These are phyloP conservation scores for Poliocrania exsul DNA, from an alignment of 2,797 vertebrate species.

Conservation along the genomic window DNA sequence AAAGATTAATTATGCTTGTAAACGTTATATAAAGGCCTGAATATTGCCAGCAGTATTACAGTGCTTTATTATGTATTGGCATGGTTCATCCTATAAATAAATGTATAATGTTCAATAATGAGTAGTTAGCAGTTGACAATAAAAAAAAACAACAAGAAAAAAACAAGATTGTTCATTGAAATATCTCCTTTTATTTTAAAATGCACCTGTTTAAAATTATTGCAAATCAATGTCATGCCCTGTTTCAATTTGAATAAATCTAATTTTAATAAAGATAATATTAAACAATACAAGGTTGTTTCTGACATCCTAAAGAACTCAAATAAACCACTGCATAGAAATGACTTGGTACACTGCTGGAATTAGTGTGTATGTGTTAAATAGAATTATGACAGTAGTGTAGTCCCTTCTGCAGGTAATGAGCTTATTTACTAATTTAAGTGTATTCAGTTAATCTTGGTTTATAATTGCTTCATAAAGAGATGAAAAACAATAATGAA, in stretches of 20 bases:
- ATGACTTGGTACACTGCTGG: background rate
- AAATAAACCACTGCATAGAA: background rate
- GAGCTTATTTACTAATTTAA: slow-evolving; percentile 9
- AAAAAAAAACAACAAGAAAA: background rate
- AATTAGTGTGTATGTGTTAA: background rate
- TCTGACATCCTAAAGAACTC: slow-evolving; percentile 19
- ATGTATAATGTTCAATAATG: background rate
- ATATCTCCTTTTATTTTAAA: slow-evolving; percentile 37
- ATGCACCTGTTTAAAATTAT: slow-evolving; percentile 7
- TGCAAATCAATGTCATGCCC: slow-evolving; percentile 41
- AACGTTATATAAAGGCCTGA: slow-evolving; percentile 44
- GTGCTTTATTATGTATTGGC: slow-evolving; percentile 36
- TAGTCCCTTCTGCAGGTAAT: background rate
- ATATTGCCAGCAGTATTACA: slow-evolving; percentile 9
- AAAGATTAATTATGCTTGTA: slow-evolving; percentile 57
- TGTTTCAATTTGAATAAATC: slow-evolving; percentile 46
- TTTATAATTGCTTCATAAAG: slow-evolving; percentile 30
- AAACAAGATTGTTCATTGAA: background rate
- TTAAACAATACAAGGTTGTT: slow-evolving; percentile 26
- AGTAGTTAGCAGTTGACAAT: slow-evolving; percentile 23
- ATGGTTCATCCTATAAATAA: slow-evolving; percentile 29
- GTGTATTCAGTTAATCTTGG: background rate
- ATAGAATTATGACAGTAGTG: background rate
- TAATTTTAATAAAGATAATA: slow-evolving; percentile 37
- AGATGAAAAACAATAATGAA: background rate